Conservation (phyloP, 2,113 vertebrate genomes). For the Phalacrocorax brasilianus region DNA sequence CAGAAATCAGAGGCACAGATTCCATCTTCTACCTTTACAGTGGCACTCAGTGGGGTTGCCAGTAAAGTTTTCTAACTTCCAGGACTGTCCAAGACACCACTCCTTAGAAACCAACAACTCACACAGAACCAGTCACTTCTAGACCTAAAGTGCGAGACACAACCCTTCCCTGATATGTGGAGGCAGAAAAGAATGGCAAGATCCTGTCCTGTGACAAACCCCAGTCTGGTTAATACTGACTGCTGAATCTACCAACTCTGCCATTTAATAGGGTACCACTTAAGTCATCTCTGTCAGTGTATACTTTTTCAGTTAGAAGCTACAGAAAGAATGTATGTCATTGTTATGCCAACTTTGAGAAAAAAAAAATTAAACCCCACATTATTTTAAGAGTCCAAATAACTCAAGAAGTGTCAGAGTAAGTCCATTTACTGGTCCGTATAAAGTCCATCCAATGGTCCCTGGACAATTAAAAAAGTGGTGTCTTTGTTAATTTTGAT, state of each 20-base stretch:
- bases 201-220: background rate
- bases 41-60: background rate
- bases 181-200: background rate
- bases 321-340: background rate
- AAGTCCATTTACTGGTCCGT: background rate
- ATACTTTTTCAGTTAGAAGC: background rate
- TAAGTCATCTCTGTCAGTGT: rapidly evolving
- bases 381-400: background rate
- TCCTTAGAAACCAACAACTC: background rate
- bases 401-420: background rate
- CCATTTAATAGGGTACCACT: background rate
- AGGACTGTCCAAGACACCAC: background rate
- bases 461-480: background rate
- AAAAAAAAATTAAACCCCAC: no score
- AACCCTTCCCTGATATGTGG: background rate
- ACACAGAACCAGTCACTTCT: background rate
- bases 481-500: background rate
- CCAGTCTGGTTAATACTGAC: no score
- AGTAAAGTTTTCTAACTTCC: background rate
- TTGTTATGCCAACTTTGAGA: background rate
- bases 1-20: background rate
- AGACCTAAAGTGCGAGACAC: background rate
- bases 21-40: background rate
- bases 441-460: background rate
- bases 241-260: background rate